Conservation (phyloP, 2,888 invertebrate species). For the Tinea pellionella region DNA sequence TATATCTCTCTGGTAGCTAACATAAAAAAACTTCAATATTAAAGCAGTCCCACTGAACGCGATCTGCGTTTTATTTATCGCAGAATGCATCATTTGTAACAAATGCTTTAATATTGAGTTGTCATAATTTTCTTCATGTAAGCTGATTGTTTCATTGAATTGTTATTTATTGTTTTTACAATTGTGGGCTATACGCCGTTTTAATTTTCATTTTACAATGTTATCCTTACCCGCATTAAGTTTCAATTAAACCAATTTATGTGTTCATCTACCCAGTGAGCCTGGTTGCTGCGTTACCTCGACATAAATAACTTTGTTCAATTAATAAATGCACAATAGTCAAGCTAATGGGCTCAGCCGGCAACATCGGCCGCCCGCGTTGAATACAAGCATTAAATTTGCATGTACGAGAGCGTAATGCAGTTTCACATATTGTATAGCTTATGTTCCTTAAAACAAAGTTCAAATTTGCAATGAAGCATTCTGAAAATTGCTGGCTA, state of each 20-base stretch:
- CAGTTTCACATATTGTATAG: background rate
- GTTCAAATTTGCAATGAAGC: conserved; percentile 32
- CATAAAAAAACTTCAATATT: too few relatives aligned
- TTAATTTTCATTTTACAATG: conserved; percentile 4
- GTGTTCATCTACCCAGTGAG: conserved; percentile 31
- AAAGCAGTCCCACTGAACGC: too few relatives aligned
- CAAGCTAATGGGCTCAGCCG: conserved; percentile 47
- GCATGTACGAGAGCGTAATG: conserved; percentile 18
- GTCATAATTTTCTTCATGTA: too few relatives aligned
- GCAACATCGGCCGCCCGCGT: conserved; percentile 41
- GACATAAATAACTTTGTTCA: conserved; percentile 57
- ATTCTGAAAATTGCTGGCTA: background rate
- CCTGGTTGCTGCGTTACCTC: conserved; percentile 30
- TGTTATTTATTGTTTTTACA: background rate
- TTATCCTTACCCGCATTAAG: conserved; percentile 46
- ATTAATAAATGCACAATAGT: conserved; percentile 61
- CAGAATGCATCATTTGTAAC: too few relatives aligned
- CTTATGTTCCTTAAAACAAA: conserved; percentile 35
- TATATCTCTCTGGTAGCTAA: too few relatives aligned
- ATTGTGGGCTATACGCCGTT: background rate
- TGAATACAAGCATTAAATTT: conserved; percentile 22
- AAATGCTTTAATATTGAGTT: too few relatives aligned
- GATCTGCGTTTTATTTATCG: too few relatives aligned
- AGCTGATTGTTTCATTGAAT: background rate
- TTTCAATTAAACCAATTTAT: conserved; percentile 62